These are phyloP conservation scores for Gymnocheta viridis DNA, from an alignment of 2,888 invertebrate genomes.

Conservation along the genomic window DNA sequence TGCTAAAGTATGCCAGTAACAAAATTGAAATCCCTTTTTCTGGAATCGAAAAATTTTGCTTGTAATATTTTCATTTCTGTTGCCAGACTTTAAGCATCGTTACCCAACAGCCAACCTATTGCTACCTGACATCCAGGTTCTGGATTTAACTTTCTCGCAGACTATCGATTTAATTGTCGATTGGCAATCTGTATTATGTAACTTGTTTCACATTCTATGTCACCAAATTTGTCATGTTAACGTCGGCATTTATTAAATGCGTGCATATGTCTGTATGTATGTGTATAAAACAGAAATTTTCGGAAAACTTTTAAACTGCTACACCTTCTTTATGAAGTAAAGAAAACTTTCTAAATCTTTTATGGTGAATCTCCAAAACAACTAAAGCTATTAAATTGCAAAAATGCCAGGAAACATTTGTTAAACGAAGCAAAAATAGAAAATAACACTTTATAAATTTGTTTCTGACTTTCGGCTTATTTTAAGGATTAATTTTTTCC, in stretches of 20 bases:
- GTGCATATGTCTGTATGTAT: no score
- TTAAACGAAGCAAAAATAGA: neutral
- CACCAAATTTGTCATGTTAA: neutral
- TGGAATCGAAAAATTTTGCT: no score
- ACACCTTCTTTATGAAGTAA: neutral
- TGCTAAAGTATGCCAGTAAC: neutral
- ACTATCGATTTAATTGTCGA: no score
- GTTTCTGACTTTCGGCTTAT: conserved; percentile 42
- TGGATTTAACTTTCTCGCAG: no score
- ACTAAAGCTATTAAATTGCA: neutral
- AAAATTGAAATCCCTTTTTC: neutral
- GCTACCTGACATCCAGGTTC: no score
- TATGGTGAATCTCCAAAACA: neutral
- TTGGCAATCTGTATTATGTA: no score
- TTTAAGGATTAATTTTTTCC: conserved; percentile 47
- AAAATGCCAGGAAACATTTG: conserved; percentile 4
- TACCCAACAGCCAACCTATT: no score
- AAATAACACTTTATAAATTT: conserved; percentile 20
- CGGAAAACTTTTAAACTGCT: neutral
- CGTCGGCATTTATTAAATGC: neutral
- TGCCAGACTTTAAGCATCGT: no score
- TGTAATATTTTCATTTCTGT: no score
- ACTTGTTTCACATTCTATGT: neutral
- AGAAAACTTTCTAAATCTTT: neutral
- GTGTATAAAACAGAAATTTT: neutral